Base-by-base conservation (phyloP, 2,113 vertebrate genomes). In the Fregata magnificens region DNA sequence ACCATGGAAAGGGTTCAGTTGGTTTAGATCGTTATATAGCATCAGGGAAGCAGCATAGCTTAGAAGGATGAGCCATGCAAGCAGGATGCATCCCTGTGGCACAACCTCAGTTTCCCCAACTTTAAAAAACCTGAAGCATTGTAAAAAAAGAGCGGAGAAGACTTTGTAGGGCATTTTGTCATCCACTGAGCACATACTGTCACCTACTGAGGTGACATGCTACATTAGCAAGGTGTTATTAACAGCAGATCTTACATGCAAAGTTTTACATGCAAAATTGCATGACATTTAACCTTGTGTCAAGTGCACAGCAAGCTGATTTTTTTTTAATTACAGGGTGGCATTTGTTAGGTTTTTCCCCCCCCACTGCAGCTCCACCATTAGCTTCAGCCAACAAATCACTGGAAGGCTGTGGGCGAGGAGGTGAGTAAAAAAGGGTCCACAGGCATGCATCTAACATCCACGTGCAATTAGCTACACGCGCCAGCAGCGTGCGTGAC, bases 1-100 rank as follows among this genome's bases (percentile, higher is more conserved):
- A 6, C 28, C 9, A 3, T 0, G 1, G 65, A 47, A 13, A 34
- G 0, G 22, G 21, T 25, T 42, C 15, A 1, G 14, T 16, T 25
- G 16, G 16, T 22, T 11, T 9, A 16, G 21, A 22, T 6, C 24
- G 1, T 16, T 11, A 19, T 0, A 44, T 0, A 38, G 67, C 15
- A 14, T 19, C 6, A 59, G 52, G 71, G 78, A 10, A 74, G 45
- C 22, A 16, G 36, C 18, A 18, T 0, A 14, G 34, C 53, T 69
- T 9, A 0, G 6, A 29, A 53, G 55, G 26, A 24, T 28, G 38
- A 70, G 24, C 65, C 49, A 16, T 9, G 7, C 13, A 13, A 38
- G 52, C n/a, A 52, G 47, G 67, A 32, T 19, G 45, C 36, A 40
- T 17, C 36, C 40, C 79, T 1, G 34, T 5, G 13, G 26, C 40